A percentile compares a stretch with the other conserved stretches of the same genome.
These are phyloP conservation scores for Crenichthys baileyi DNA, from an alignment of 2,797 vertebrate genomes.

Conservation along the genomic window DNA sequence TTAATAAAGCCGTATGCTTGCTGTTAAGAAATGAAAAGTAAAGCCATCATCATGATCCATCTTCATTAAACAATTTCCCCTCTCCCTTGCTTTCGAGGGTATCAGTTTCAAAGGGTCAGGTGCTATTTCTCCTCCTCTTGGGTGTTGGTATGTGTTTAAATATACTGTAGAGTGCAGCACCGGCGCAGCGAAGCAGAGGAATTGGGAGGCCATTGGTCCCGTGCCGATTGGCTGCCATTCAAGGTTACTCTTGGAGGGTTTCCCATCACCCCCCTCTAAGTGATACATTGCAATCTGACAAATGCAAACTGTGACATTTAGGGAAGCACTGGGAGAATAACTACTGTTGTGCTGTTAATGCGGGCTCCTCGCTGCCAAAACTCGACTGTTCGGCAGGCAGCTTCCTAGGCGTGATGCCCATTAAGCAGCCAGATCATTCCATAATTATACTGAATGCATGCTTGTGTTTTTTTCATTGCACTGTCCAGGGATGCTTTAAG, in stretches of 20 bases:
- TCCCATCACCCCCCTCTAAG: constrained; percentile 81
- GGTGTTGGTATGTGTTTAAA: constrained; percentile 77
- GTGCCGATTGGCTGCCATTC: constrained; percentile 83
- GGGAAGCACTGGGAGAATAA: constrained; percentile 78
- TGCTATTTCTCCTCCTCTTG: constrained; percentile 75
- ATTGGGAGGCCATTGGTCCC: constrained; percentile 75
- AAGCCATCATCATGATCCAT: constrained; percentile 85
- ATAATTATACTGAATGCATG: constrained; percentile 42
- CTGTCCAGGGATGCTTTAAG: constrained; percentile 21
- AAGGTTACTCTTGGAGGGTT: constrained; percentile 82
- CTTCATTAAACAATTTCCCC: constrained; percentile 83
- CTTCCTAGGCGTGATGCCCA: constrained; percentile 65
- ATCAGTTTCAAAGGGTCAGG: constrained; percentile 82
- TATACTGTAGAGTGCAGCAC: constrained; percentile 72
- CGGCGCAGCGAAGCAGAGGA: constrained; percentile 63
- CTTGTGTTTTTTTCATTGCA: constrained; percentile 12
- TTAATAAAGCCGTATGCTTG: constrained; percentile 86
- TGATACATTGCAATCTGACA: constrained; percentile 85
- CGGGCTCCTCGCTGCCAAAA: constrained; percentile 69
- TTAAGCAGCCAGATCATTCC: constrained; percentile 62
- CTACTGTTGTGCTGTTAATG: constrained; percentile 74
- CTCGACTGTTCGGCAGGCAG: constrained; percentile 63
- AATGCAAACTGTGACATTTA: constrained; percentile 85
- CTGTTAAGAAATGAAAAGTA: constrained; percentile 87
- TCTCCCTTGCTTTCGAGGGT: constrained; percentile 79